Evolutionary conservation across 2,113 vertebrate species (phyloP), one percentile per base, ranked within the genome.

Genomic region (Laterallus jamaicensis): DNA sequence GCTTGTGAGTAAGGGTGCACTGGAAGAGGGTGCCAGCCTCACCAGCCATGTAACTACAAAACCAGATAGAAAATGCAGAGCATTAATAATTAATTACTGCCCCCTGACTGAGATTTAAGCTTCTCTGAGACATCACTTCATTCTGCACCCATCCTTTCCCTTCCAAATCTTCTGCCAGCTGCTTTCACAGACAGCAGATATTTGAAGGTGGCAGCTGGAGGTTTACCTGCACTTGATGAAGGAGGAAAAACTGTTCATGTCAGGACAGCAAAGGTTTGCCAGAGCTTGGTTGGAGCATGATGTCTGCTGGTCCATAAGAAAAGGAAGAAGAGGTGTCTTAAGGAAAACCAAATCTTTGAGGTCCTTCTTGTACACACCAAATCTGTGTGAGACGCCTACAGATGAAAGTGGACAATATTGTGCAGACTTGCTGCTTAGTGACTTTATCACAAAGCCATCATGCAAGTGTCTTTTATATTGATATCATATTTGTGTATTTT

Each of bases 21-120:
- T 44, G 85, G 90, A 83, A 88, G 82, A 96, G 79, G 71, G 64
- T 83, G 92, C 49, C 79, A 90, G 90, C 21, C 76, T 71, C 82
- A 56, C 78, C 86, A 83, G 52, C 88, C 80, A 47, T 31, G 40
- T 16, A 85, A 49, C 68, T 71, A 76, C 63, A 63, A 29, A 52
- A 79, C 26, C 42, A 60, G 68, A n/a, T 12, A 83, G 37, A 67
- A 93, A 73, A 83, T 7, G 18, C 37, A 74, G 56, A 50, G 44
- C 22, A 40, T 56, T 69, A 32, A 69, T 49, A 49, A 86, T 64
- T 77, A 66, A 14, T 75, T 67, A 29, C 26, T 86, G 52, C 21
- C 37, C 82, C 82, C 40, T 77, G 75, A 60, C 19, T 49, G 35
- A 37, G 16, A 42, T 67, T 70, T 31, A 26, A 68, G 42, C 22